Conservation (phyloP, 30 jellyfish, hydroid and myxozoan genomes). For the Morbakka virulenta region DNA sequence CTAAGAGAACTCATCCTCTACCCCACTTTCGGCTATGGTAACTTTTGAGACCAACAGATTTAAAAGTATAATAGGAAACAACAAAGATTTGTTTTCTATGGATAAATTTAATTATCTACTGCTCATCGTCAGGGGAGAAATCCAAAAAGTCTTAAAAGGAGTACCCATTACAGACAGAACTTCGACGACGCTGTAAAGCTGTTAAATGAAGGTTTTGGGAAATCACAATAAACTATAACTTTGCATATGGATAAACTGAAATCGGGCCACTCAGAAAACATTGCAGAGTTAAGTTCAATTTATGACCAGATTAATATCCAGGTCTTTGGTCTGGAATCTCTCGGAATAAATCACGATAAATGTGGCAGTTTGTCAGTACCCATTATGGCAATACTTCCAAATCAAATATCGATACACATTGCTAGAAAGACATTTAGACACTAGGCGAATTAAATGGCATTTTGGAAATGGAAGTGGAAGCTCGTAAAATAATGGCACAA, state of each 20-base stretch:
- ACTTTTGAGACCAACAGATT: too few species aligned
- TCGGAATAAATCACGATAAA: too few species aligned
- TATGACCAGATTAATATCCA: slow-evolving; percentile 36
- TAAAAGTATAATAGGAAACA: slow-evolving; percentile 2
- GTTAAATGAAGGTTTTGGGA: slow-evolving; percentile 33
- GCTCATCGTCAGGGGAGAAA: slow-evolving; percentile 9
- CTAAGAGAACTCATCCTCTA: too few species aligned
- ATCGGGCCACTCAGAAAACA: slow-evolving; percentile 7
- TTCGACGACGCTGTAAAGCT: slow-evolving; percentile 1
- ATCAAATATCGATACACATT: too few species aligned
- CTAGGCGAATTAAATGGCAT: too few species aligned
- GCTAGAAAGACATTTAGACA: too few species aligned
- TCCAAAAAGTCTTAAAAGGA: slow-evolving; percentile 21
- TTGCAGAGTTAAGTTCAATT: background rate
- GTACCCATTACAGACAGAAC: background rate
- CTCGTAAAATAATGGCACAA: too few species aligned
- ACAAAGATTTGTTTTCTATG: background rate
- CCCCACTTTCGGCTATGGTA: too few species aligned
- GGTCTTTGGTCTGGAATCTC: slow-evolving; percentile 32
- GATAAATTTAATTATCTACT: slow-evolving; percentile 15
- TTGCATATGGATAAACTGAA: slow-evolving; percentile 18
- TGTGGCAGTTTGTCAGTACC: too few species aligned
- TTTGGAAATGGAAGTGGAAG: too few species aligned
- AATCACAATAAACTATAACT: slow-evolving; percentile 14
- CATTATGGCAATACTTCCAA: too few species aligned